A percentile compares a stretch with the other conserved stretches of the same genome.
phyloP scores from a whole-genome alignment of 2,113 vertebrate genomes.

The Lophotis ruficrista region DNA sequence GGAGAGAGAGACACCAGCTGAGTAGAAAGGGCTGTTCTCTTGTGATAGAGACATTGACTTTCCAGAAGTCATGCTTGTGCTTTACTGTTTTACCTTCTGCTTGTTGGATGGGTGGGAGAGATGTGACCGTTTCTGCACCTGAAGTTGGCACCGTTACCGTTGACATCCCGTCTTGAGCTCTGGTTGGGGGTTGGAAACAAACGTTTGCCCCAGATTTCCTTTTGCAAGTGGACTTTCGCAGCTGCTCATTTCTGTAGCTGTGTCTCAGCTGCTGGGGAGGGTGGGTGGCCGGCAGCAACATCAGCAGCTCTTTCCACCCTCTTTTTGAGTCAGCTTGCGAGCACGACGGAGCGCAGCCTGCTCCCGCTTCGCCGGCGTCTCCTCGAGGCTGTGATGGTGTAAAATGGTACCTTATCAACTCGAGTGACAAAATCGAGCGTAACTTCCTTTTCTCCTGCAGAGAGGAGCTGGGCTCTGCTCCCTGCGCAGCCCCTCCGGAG shows the following conservation, averaged over 20 bases:
- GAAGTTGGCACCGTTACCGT: not conserved
- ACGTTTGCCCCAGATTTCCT: not conserved
- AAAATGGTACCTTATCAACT: not conserved
- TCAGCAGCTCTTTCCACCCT: not conserved
- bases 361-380: not conserved
- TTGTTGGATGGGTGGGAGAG: not conserved
- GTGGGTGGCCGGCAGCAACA: not conserved
- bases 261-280: not conserved
- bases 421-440: not conserved
- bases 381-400: not conserved
- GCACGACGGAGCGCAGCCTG: not conserved
- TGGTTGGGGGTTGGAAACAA: not conserved
- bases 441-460: not conserved
- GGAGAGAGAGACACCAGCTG: not conserved
- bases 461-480: not conserved
- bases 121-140: not conserved
- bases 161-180: not conserved
- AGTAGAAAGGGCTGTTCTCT: not conserved
- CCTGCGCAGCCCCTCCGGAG: not conserved
- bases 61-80: not conserved
- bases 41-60: not conserved
- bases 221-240: not conserved
- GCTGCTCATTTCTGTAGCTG: constrained; percentile 23
- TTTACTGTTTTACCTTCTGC: not conserved
- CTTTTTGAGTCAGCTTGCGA: not conserved